Base-by-base conservation (phyloP, 2,888 invertebrate species). In the Sphinx pinastri region DNA sequence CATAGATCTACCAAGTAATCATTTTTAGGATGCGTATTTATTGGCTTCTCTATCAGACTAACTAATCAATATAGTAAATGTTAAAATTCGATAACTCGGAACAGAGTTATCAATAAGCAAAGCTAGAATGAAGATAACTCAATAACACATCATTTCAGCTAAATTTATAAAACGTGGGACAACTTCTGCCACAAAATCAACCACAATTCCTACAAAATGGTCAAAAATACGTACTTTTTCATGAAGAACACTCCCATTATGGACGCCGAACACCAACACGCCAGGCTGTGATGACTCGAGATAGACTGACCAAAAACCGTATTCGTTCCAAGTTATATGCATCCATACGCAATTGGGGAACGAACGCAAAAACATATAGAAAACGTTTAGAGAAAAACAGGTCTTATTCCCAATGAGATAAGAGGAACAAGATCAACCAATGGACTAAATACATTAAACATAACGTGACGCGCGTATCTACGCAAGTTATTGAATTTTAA, bases 401-500 rank as follows among this genome's bases (percentile, higher is more conserved):
- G 77, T 80, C 84, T 84, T 90, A 86, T 82, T 71, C n/a, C 71
- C 58, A 69, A 63, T 68, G 71, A 58, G 72, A 81, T 81, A 89
- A 84, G 82, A 77, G 59, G 71, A 71, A 73, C 71, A 72, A 71
- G 74, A 75, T 74, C 71, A 76, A 73, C 75, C 45, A 55, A 73
- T 79, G 79, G 63, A 72, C 85, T 73, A 82, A 82, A 92, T 92
- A 88, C 89, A 92, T 92, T 83, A 91, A 85, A 89, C 86, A 92
- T 92, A 57, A 71, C 77, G 78, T 91, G 90, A 90, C 89, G 90
- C 76, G 74, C 74, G 81, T 79, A 76, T 77, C 81, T 78, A 88
- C 88, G 87, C 83, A 88, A 87, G 84, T 84, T 82, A 88, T 86
- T 88, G 91, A 88, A 92, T 91, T 88, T 89, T 85, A 90, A 92